These are phyloP conservation scores for Macrophya annulata DNA, from an alignment of 2,888 invertebrate species.

Conservation along the genomic window DNA sequence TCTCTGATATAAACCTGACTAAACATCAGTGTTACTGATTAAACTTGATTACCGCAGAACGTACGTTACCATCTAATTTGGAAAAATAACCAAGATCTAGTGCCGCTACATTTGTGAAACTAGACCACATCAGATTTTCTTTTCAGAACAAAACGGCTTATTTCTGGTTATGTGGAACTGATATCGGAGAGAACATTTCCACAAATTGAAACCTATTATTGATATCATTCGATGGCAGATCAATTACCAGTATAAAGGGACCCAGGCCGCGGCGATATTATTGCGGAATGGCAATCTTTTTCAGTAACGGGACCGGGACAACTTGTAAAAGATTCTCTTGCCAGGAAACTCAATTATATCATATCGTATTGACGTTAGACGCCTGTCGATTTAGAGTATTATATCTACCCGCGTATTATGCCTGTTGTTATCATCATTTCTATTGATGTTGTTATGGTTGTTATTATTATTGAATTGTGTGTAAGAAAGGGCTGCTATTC, in stretches of 20 bases:
- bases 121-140: not conserved
- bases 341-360: slow-evolving; percentile 56
- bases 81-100: not conserved
- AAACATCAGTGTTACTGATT: slow-evolving; percentile 25
- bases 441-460: slow-evolving; percentile 22
- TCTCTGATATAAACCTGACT: not conserved
- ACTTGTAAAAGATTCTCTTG: slow-evolving; percentile 39
- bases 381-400: slow-evolving; percentile 44
- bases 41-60: slow-evolving; percentile 15
- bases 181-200: slow-evolving; percentile 49
- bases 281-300: slow-evolving; percentile 38
- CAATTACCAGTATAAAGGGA: slow-evolving; percentile 55
- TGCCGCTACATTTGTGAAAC: not conserved
- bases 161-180: not conserved
- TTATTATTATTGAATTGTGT: slow-evolving; percentile 44
- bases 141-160: not conserved
- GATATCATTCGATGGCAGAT: slow-evolving; percentile 55
- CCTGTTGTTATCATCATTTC: slow-evolving; percentile 43
- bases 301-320: slow-evolving; percentile 24
- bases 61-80: not conserved
- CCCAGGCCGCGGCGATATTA: slow-evolving; percentile 40
- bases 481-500: slow-evolving; percentile 47
- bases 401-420: slow-evolving; percentile 38
- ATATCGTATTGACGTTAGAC: slow-evolving; percentile 53
- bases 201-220: slow-evolving; percentile 56